A percentile compares a stretch with the other conserved stretches of the same genome.
Conservation (phyloP, 2,888 invertebrate species). For the Odontothrips loti region DNA sequence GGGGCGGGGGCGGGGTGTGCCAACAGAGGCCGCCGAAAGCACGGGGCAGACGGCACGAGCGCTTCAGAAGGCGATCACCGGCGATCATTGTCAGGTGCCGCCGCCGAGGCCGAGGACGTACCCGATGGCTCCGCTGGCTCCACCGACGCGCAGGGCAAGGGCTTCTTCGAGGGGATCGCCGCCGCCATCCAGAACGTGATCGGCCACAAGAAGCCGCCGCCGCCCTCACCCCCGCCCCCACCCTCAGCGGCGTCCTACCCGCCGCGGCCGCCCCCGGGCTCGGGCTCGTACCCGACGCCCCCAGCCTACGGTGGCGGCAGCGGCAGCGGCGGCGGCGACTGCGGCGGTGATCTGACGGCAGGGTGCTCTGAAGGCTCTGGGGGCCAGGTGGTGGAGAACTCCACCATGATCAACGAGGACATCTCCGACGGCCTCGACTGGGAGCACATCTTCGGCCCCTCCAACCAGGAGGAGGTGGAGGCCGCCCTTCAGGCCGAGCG, state of each 20-base stretch:
- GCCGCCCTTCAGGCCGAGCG: neutral
- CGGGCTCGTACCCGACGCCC: neutral
- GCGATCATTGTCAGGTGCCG: too few species aligned
- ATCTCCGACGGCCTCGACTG: neutral
- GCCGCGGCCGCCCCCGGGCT: neutral
- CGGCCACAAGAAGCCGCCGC: neutral
- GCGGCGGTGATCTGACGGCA: neutral
- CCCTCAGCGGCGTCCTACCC: neutral
- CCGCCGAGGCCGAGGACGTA: too few species aligned
- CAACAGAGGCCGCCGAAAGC: too few species aligned
- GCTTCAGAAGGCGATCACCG: too few species aligned
- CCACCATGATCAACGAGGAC: neutral
- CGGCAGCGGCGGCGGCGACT: too few species aligned
- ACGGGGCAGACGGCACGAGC: too few species aligned
- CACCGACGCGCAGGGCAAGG: neutral
- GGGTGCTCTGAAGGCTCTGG: neutral
- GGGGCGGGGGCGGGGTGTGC: too few species aligned
- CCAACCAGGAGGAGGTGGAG: slow-evolving; percentile 1
- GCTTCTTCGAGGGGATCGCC: neutral
- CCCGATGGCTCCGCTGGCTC: neutral
- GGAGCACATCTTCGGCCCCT: neutral
- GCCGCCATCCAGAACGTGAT: neutral
- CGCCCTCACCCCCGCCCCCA: neutral
- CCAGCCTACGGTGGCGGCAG: neutral
- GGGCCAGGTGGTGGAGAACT: neutral